Evolutionary conservation across 1,140 invertebrate genomes (phyloP).

Genomic region (Latrodectus geometricus): DNA sequence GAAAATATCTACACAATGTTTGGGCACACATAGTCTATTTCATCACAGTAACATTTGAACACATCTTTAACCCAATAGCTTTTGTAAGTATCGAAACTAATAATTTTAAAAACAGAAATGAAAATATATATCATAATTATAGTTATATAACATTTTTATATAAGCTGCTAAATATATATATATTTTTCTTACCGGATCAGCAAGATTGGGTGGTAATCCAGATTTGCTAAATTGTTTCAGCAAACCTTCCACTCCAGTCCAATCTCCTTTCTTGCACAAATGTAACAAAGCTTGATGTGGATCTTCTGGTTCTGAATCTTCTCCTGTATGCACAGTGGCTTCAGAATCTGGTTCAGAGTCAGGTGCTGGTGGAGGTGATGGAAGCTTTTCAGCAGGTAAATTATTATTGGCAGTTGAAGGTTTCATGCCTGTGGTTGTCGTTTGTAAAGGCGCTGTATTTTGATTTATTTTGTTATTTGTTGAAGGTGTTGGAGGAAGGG

Average conservation of each 20-base stretch:
- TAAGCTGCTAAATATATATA: neutral
- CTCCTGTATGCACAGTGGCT: conserved; percentile 9
- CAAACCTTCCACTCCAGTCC: conserved; percentile 45
- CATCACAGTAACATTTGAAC: too few species aligned
- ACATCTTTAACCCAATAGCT: too few species aligned
- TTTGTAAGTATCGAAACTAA: too few species aligned
- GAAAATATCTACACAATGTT: too few species aligned
- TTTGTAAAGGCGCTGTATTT: conserved; percentile 19
- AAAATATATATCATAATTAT: too few species aligned
- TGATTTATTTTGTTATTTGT: neutral
- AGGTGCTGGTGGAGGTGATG: conserved; percentile 11
- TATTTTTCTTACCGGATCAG: conserved; percentile 48
- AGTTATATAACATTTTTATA: neutral
- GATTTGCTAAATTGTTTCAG: conserved; percentile 56
- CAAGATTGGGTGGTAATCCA: conserved; percentile 37
- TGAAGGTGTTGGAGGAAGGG: conserved; percentile 17
- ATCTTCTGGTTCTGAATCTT: conserved; percentile 49
- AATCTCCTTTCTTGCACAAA: conserved; percentile 43
- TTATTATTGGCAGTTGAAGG: neutral
- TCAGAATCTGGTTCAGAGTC: conserved; percentile 46
- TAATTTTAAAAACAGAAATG: too few species aligned
- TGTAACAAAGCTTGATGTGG: conserved; percentile 28
- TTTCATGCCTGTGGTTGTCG: conserved; percentile 11
- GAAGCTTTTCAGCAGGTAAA: conserved; percentile 3
- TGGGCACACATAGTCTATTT: too few species aligned